Base-by-base conservation (phyloP, 2,888 invertebrate genomes). In the Tiliacea citrago region DNA sequence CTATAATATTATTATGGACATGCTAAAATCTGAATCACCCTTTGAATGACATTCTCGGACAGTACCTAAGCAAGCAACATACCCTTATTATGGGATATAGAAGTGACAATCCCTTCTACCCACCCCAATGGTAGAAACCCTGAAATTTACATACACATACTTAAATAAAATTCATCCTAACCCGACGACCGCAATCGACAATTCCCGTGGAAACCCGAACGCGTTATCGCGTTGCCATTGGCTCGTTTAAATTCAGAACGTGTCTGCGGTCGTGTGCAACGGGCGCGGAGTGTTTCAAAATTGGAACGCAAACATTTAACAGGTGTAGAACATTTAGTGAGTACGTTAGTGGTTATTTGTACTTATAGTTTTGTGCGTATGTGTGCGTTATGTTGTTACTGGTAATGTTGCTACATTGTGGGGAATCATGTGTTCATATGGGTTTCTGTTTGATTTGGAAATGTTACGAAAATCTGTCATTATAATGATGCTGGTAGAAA, bases 231-330 rank as follows among this genome's bases (percentile, higher is more conserved):
- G 86, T 90, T 89, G 89, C 89, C 89, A 93, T 92, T 89, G 91
- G 92, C 88, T 91, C 92, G 92, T 94, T 94, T 93, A 91, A 92
- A 94, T 94, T 93, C 94, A 88, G 91, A 91, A 91, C 94, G 90
- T 93, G 93, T 92, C 90, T 93, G 95, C 92, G 95, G 94, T 93
- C 89, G 91, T 90, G 92, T 93, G 86, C 84, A 91, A 91, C 91
- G 88, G 89, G 90, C 88, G 89, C 88, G 89, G 90, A 89, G 84
- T 89, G 89, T 90, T 92, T 91, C 90, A 87, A 90, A 91, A 90
- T 90, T 89, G 88, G 91, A 90, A 91, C 89, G 88, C 83, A 72
- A 82, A 62, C 82, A 85, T 84, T 88, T 87, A 89, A 91, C 90
- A 90, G 88, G 89, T 90, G 89, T 84, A 81, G 76, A 80, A 81